Evolutionary conservation across 2,888 invertebrate genomes (phyloP).

Genomic region (Acleris sparsana): DNA sequence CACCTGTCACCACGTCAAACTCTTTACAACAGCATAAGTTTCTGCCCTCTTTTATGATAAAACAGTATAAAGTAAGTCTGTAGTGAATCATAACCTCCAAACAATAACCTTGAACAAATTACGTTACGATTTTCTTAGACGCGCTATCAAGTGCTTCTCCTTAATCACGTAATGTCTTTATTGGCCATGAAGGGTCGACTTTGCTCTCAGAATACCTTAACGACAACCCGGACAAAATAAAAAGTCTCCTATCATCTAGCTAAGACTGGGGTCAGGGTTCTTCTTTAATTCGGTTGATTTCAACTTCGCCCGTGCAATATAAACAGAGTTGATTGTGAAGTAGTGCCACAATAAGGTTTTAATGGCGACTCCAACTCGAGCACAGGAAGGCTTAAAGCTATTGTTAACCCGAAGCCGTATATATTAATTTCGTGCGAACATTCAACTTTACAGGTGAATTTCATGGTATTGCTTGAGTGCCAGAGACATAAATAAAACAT

Average conservation of each 20-base stretch:
- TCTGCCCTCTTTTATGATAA: too few species aligned
- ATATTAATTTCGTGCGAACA: background rate
- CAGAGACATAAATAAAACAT: too few species aligned
- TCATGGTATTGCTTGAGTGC: background rate
- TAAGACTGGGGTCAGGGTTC: background rate
- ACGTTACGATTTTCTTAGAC: conserved; percentile 10
- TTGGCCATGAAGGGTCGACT: conserved; percentile 33
- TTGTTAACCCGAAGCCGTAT: conserved; percentile 14
- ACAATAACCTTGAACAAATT: background rate
- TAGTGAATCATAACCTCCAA: background rate
- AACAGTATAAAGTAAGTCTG: too few species aligned
- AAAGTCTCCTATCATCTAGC: conserved; percentile 4
- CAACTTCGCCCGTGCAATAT: conserved; percentile 19
- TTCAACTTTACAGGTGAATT: background rate
- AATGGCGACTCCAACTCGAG: conserved; percentile 19
- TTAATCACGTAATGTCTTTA: conserved; percentile 32
- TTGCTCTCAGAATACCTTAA: conserved; percentile 34
- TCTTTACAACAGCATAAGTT: too few species aligned
- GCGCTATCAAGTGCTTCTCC: conserved; percentile 16
- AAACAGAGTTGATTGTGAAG: conserved; percentile 34
- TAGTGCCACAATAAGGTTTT: conserved; percentile 31
- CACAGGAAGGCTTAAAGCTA: conserved; percentile 10
- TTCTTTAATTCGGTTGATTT: conserved; percentile 7
- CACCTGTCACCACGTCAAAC: too few species aligned
- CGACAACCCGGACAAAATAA: conserved; percentile 23